A percentile compares a stretch with the other conserved stretches of the same genome.
phyloP scores from a whole-genome alignment of 2,113 vertebrate species.

The Strigops habroptila region DNA sequence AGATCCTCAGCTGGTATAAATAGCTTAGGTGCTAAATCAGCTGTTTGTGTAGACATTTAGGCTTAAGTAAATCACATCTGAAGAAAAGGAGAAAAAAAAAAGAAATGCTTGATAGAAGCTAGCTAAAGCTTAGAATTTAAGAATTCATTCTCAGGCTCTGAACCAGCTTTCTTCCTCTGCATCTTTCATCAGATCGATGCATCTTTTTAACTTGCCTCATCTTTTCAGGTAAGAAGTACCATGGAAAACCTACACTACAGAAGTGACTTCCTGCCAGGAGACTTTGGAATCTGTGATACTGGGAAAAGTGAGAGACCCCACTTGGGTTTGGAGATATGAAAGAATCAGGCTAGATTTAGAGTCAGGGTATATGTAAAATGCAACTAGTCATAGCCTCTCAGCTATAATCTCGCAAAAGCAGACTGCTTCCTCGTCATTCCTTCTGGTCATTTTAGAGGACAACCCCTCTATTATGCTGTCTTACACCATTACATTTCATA shows the following conservation, averaged over 20 bases:
- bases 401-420: not conserved
- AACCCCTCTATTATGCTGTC: not conserved
- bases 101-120: not conserved
- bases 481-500: not conserved
- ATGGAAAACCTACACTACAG: not conserved
- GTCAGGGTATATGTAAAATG: not conserved
- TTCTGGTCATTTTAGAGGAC: not conserved
- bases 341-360: not conserved
- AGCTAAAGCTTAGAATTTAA: not conserved
- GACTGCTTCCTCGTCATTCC: not conserved
- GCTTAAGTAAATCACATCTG: not conserved
- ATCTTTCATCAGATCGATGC: not conserved
- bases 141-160: not conserved
- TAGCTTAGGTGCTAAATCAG: not conserved
- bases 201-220: not conserved
- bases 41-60: not conserved
- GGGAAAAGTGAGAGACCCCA: not conserved
- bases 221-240: not conserved
- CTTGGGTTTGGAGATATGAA: not conserved
- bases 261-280: not conserved
- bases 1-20: not conserved
- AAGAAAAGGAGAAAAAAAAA: not conserved
- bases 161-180: not conserved
- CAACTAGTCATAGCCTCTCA: not conserved
- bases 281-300: not conserved